Conservation (phyloP, 2,888 invertebrate genomes). For the Mycalesis mineus region DNA sequence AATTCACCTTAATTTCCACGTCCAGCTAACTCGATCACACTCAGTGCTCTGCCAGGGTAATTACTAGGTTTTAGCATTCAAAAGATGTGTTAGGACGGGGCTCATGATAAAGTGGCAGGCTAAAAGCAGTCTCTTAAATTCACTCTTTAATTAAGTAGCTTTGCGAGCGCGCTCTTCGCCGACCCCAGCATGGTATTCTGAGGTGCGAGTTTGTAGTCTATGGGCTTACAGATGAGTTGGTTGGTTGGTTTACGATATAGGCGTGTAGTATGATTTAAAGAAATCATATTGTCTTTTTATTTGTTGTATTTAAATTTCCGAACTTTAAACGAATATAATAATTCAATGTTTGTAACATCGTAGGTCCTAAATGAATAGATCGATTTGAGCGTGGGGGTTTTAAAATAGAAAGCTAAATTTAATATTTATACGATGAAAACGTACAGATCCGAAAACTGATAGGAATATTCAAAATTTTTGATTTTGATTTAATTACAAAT, state of each 20-base stretch:
- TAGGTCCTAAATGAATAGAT: no score
- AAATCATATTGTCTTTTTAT: no score
- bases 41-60: constrained; percentile 17
- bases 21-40: constrained; percentile 5
- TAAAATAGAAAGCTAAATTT: no score
- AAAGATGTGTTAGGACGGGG: constrained; percentile 13
- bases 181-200: constrained; percentile 12
- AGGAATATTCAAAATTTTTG: no score
- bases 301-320: no score
- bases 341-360: no score
- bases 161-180: constrained; percentile 7
- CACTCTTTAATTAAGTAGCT: constrained; percentile 56
- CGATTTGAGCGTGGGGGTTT: no score
- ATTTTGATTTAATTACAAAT: no score
- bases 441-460: no score
- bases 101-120: constrained; percentile 33
- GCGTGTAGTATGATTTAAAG: not conserved
- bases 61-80: constrained; percentile 18
- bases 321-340: no score
- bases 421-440: no score
- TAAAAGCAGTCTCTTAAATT: constrained; percentile 45
- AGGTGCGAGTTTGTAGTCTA: constrained; percentile 14
- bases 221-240: not conserved
- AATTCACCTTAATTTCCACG: constrained; percentile 8
- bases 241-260: not conserved